Evolutionary conservation across 2,797 vertebrate genomes (phyloP).

Genomic region (Coregonus suidteri): DNA sequence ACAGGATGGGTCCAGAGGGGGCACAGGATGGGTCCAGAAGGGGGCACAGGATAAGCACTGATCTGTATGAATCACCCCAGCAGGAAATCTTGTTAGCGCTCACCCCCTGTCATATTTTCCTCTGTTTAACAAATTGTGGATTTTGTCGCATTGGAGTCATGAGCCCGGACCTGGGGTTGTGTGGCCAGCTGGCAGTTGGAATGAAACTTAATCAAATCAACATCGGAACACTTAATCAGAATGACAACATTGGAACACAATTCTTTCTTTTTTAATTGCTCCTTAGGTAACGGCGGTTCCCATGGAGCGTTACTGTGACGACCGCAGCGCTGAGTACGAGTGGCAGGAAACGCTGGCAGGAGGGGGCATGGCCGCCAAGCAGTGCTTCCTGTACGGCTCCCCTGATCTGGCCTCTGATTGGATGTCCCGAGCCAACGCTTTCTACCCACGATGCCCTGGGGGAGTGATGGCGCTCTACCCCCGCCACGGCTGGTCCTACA

Average conservation of each 20-base stretch:
- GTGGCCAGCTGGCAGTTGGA: too few species aligned
- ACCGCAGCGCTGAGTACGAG: conserved; percentile 92
- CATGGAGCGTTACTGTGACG: conserved; percentile 89
- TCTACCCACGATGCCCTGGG: conserved; percentile 84
- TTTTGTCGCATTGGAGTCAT: too few species aligned
- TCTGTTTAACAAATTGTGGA: too few species aligned
- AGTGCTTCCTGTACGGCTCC: conserved; percentile 90
- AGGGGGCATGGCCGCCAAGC: conserved; percentile 83
- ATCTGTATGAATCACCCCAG: too few species aligned
- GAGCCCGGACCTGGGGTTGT: too few species aligned
- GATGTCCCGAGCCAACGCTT: conserved; percentile 74
- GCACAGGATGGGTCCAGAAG: too few species aligned
- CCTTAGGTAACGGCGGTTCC: conserved; percentile 80
- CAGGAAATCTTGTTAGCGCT: too few species aligned
- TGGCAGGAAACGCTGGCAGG: conserved; percentile 82
- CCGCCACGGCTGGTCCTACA: conserved; percentile 94
- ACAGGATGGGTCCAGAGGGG: too few species aligned
- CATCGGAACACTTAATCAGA: too few species aligned
- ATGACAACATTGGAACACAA: neutral
- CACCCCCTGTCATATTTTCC: too few species aligned
- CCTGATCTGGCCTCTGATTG: conserved; percentile 86
- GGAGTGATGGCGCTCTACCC: conserved; percentile 87
- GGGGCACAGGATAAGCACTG: too few species aligned
- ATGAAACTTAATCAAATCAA: too few species aligned
- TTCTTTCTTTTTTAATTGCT: conserved; percentile 9